Percentiles rank a stretch among this genome's conserved stretches.
phyloP scores from a whole-genome alignment of 2,113 vertebrate genomes.

The Myotis lucifugus region DNA sequence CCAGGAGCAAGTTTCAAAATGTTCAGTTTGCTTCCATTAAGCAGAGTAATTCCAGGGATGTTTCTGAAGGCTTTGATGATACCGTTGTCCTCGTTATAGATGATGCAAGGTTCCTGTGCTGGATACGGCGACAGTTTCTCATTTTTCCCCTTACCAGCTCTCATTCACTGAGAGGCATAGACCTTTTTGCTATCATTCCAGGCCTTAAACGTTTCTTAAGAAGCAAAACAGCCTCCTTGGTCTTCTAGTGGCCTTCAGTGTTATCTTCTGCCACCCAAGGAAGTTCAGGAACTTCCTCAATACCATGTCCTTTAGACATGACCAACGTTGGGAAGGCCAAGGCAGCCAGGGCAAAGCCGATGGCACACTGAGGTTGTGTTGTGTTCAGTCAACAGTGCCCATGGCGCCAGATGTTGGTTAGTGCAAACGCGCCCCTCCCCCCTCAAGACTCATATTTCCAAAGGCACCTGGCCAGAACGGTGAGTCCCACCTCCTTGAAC shows the following conservation, averaged over 20 bases:
- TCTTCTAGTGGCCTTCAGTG: background rate
- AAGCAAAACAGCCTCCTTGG: background rate
- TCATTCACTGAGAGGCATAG: background rate
- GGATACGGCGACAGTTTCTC: background rate
- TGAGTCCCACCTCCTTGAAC: background rate
- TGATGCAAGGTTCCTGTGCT: background rate
- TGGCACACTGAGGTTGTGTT: background rate
- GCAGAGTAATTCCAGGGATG: background rate
- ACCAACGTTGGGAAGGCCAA: background rate
- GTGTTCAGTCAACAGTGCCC: background rate
- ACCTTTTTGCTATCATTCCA: background rate
- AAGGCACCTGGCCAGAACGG: background rate
- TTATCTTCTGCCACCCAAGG: background rate
- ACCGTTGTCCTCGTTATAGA: background rate
- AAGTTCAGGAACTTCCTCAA: background rate
- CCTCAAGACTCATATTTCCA: background rate
- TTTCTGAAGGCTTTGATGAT: background rate
- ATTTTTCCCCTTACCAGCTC: background rate
- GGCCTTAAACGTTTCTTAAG: background rate
- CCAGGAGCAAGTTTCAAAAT: background rate
- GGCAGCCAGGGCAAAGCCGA: background rate
- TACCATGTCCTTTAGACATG: background rate
- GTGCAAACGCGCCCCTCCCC: background rate
- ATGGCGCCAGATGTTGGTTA: background rate
- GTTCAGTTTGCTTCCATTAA: too few relatives aligned